These are phyloP conservation scores for Sebastiscus albofasciatus DNA, from an alignment of 2,797 vertebrate species.

Conservation along the genomic window DNA sequence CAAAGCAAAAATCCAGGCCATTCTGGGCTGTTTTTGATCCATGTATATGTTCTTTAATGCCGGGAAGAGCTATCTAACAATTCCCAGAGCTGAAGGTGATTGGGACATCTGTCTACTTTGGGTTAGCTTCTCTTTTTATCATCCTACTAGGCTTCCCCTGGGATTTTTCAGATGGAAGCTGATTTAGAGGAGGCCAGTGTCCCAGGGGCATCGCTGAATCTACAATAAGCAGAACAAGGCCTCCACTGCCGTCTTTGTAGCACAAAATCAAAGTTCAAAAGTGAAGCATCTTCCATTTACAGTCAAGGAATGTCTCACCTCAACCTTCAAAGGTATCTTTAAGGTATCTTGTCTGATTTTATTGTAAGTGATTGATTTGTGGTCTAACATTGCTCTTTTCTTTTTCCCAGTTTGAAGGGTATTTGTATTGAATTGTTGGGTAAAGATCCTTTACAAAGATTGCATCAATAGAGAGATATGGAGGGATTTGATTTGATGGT, in stretches of 20 bases:
- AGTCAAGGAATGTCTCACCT: slow-evolving; percentile 45
- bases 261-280: slow-evolving; percentile 66
- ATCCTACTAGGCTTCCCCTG: slow-evolving; percentile 52
- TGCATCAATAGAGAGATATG: not conserved
- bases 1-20: slow-evolving; percentile 36
- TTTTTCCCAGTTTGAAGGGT: not conserved
- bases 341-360: slow-evolving; percentile 32
- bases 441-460: not conserved
- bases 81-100: slow-evolving; percentile 58
- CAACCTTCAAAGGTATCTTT: slow-evolving; percentile 35
- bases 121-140: slow-evolving; percentile 70
- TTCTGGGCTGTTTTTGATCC: slow-evolving; percentile 54
- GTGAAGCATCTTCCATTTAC: slow-evolving; percentile 57
- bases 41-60: slow-evolving; percentile 59
- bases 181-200: slow-evolving; percentile 57
- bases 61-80: slow-evolving; percentile 48
- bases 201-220: slow-evolving; percentile 66
- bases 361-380: slow-evolving; percentile 27
- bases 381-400: slow-evolving; percentile 15
- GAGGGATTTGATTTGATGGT: not conserved
- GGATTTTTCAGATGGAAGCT: slow-evolving; percentile 53
- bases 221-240: slow-evolving; percentile 68
- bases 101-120: slow-evolving; percentile 71
- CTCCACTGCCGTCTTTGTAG: slow-evolving; percentile 38
- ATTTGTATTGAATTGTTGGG: not conserved